Evolutionary conservation across 2,888 invertebrate species (phyloP).

Genomic region (Conistra vaccinii): DNA sequence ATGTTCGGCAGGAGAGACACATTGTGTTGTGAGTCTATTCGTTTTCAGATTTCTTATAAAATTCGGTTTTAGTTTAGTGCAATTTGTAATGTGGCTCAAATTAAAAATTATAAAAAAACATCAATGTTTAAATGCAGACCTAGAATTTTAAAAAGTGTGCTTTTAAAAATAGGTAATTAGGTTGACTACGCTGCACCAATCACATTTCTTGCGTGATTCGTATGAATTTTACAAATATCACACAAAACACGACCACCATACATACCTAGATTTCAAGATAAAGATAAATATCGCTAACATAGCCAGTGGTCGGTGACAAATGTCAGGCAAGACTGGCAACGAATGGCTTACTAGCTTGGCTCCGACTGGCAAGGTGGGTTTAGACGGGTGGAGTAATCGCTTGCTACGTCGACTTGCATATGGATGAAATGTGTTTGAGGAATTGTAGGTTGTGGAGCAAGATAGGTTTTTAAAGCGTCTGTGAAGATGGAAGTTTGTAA

Average conservation of each 20-base stretch:
- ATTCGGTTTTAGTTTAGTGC: background rate
- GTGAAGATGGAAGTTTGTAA: background rate
- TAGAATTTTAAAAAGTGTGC: no score
- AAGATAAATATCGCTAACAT: conserved; percentile 25
- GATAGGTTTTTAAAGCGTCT: background rate
- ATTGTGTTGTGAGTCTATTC: background rate
- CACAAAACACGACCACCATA: background rate
- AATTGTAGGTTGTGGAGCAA: background rate
- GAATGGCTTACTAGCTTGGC: conserved; percentile 35
- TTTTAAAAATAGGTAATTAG: no score
- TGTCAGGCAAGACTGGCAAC: conserved; percentile 36
- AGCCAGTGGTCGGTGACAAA: conserved; percentile 46
- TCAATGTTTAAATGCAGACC: no score
- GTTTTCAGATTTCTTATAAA: background rate
- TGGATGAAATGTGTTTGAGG: conserved; percentile 36
- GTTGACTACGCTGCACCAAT: background rate
- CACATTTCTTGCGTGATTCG: no score
- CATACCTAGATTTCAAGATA: conserved; percentile 18
- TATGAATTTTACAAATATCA: background rate
- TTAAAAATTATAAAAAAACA: background rate
- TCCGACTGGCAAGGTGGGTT: conserved; percentile 29
- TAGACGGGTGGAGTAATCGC: conserved; percentile 48
- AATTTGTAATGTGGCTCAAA: background rate
- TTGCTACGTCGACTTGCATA: conserved; percentile 31
- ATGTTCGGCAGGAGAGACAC: background rate